phyloP scores from a whole-genome alignment of 2,888 invertebrate species.

The Pecten maximus region DNA sequence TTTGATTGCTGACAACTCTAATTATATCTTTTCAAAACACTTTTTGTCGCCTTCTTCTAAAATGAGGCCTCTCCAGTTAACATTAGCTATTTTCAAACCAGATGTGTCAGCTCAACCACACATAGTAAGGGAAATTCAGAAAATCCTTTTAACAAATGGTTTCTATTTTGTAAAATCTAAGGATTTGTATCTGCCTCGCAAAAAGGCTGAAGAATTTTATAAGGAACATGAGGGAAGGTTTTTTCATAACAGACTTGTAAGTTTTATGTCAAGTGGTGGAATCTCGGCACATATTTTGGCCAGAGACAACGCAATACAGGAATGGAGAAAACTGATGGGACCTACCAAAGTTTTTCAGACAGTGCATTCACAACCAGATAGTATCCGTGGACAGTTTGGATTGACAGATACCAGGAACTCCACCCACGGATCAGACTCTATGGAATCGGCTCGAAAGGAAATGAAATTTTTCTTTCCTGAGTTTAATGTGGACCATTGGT shows the following conservation, averaged over 20 bases:
- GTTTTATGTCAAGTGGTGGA: conserved; percentile 89
- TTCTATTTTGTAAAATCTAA: conserved; percentile 90
- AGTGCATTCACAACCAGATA: conserved; percentile 89
- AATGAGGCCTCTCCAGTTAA: conserved; percentile 85
- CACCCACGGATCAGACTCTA: conserved; percentile 95
- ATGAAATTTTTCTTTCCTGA: conserved; percentile 93
- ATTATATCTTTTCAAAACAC: not conserved
- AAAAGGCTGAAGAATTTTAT: conserved; percentile 90
- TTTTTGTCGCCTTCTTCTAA: not conserved
- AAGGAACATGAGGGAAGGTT: conserved; percentile 87
- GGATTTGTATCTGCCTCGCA: conserved; percentile 85
- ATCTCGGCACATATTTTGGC: conserved; percentile 91
- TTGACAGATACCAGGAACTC: conserved; percentile 97
- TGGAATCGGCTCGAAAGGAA: conserved; percentile 89
- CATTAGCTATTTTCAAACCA: conserved; percentile 93
- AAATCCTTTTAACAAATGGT: conserved; percentile 87
- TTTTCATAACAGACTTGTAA: conserved; percentile 80
- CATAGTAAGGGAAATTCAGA: conserved; percentile 87
- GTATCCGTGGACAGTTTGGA: conserved; percentile 92
- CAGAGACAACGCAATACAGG: conserved; percentile 88
- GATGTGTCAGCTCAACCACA: conserved; percentile 91
- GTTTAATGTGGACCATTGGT: conserved; percentile 88
- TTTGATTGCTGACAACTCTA: not conserved
- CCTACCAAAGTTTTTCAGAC: conserved; percentile 91
- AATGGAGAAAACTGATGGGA: conserved; percentile 93